Evolutionary conservation across 2,797 vertebrate species (phyloP), one percentile per base, ranked within the genome.

Genomic region (Sebastes oblongus): DNA sequence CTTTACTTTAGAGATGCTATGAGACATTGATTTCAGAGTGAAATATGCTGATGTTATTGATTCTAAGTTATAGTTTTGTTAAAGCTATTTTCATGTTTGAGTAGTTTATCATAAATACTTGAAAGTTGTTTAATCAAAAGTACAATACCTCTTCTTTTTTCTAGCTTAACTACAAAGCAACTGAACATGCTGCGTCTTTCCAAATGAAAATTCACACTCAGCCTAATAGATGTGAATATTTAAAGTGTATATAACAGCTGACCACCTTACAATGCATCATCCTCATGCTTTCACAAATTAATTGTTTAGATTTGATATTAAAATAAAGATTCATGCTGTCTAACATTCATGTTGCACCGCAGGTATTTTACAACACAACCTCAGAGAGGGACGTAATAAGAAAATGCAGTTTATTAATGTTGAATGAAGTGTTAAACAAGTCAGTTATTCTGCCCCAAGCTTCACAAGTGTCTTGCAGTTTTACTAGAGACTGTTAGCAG

Each of bases 251-350:
- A 79, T 77, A 80, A 75, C 70, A 78, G 22, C 75, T 84, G 79
- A 82, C 72, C 76, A 74, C 52, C 60, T 79, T 66, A 69, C 25
- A 72, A 74, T 18, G 29, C 42, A 55, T 86, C 54, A 71, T 80
- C 54, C 61, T 84, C 73, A 14, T 69, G 60, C 72, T 86, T 90
- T 88, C 89, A 75, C 46, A 75, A 32, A 75, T 65, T 4, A 62
- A 59, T 75, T 67, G 71, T 88, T 91, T 93, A 70, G 80, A 89
- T 93, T 90, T 92, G 81, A 87, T 87, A 88, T 84, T 73, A 77
- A 85, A 94, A 86, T 84, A 86, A 86, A 91, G 60, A 74, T 71
- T 65, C 27, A 18, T 70, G 18, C 36, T 71, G 68, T 77, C 42
- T 73, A 24, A 64, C 52, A 29, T 55, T 13, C 14, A 13, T 64